These are phyloP conservation scores for Microcebus tavaratra DNA, from an alignment of 2,113 vertebrate genomes.

Conservation along the genomic window DNA sequence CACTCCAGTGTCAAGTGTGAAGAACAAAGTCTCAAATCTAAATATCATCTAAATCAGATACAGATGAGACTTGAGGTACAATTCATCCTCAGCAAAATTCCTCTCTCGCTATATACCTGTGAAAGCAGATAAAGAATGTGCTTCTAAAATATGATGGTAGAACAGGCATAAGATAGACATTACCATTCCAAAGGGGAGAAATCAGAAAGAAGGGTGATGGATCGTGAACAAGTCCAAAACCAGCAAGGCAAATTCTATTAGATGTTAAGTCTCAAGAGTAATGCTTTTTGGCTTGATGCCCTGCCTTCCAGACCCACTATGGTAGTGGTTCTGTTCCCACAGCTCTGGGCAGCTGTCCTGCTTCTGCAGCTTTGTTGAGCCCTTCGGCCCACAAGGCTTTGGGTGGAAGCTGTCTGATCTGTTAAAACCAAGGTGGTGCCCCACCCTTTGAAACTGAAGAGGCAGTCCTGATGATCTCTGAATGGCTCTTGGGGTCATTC, in stretches of 20 bases:
- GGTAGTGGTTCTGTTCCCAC: neutral
- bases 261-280: neutral
- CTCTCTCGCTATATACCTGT: neutral
- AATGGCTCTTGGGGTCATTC: neutral
- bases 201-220: neutral
- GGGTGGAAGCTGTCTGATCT: neutral
- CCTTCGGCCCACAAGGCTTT: neutral
- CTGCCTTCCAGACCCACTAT: neutral
- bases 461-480: neutral
- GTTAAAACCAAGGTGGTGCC: neutral
- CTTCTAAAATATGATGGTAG: neutral
- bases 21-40: neutral
- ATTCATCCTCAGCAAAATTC: neutral
- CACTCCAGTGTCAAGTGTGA: neutral
- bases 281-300: neutral
- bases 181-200: neutral
- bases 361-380: neutral
- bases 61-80: neutral
- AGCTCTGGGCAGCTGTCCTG: neutral
- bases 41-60: neutral
- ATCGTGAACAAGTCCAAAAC: neutral
- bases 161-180: neutral
- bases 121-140: neutral
- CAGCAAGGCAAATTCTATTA: neutral
- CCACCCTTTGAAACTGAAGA: neutral